Evolutionary conservation across 1,140 invertebrate species (phyloP), one percentile per base, ranked within the genome.

Genomic region (Sarcophaga peregrina): DNA sequence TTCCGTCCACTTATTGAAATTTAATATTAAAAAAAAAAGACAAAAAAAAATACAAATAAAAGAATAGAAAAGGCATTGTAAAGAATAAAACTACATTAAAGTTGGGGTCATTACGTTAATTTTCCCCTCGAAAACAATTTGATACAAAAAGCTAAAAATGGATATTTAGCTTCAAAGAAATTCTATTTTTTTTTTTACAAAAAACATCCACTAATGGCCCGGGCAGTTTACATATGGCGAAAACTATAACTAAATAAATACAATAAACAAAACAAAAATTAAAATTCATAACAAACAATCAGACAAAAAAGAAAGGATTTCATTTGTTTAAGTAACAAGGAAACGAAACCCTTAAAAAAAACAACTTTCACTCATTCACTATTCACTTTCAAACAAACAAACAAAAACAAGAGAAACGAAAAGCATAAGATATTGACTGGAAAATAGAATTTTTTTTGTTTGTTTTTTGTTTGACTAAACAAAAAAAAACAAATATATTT

Each of bases 1-100:
- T 78, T 78, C 75, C 75, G 75, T 78, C 75, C 75, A 78, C 48
- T 78, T 78, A 78, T 78, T 78, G 47, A 78, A 78, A 78, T 50
- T 20, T 78, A 78, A 78, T 52, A 48, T 48, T 45, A 50, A 50
- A 50, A n/a, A 11, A 75, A 47, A 25, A 75, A 6, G 2, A 52
- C 48, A 72, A 50, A 8, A 72, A 75, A n/a, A 68, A 80, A 15
- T n/a, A 37, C 1, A 37, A 37, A 37, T 4, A 37, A 37, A 37
- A 37, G 1, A 37, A 4, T 2, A 54, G n/a, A 45, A 54, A 62
- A 62, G 54, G 10, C 46, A 17, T 17, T 46, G 48, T 20, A 25
- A 25, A 50, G 25, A 81, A 1, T 4, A 58, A 81, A 50, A 11
- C 20, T 25, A 73, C n/a, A 20, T n/a, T 20, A 68, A 68, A 20